Conservation (phyloP, 2,797 vertebrate genomes). For the Gorsachius magnificus region DNA sequence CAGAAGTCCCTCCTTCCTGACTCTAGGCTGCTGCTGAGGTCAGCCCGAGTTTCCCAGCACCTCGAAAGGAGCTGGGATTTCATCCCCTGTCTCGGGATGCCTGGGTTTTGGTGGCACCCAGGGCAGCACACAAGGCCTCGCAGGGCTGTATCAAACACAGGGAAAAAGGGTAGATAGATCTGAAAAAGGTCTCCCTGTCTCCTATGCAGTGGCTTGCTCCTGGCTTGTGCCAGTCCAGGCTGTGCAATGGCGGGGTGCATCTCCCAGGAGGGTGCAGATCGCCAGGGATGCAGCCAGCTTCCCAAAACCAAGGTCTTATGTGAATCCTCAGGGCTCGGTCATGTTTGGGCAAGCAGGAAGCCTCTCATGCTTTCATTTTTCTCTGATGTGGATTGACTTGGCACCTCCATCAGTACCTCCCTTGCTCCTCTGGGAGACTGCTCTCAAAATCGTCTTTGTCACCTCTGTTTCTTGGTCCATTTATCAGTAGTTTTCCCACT, state of each 20-base stretch:
- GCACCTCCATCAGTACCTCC: background rate
- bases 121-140: background rate
- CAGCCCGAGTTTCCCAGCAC: too few species aligned
- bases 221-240: background rate
- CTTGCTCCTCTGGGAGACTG: background rate
- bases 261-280: background rate
- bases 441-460: rapidly evolving
- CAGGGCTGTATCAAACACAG: background rate
- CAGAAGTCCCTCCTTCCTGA: background rate
- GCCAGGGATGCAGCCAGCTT: background rate
- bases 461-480: background rate
- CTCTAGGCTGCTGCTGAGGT: background rate
- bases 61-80: background rate
- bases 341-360: background rate
- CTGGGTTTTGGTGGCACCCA: background rate
- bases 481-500: background rate
- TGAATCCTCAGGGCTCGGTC: background rate
- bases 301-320: background rate
- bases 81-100: rapidly evolving
- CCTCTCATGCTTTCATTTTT: background rate
- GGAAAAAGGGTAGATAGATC: rapidly evolving
- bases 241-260: rapidly evolving
- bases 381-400: background rate
- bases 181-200: background rate
- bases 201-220: background rate